Evolutionary conservation across 2,797 vertebrate species (phyloP).

Genomic region (Leptoclinus maculatus): DNA sequence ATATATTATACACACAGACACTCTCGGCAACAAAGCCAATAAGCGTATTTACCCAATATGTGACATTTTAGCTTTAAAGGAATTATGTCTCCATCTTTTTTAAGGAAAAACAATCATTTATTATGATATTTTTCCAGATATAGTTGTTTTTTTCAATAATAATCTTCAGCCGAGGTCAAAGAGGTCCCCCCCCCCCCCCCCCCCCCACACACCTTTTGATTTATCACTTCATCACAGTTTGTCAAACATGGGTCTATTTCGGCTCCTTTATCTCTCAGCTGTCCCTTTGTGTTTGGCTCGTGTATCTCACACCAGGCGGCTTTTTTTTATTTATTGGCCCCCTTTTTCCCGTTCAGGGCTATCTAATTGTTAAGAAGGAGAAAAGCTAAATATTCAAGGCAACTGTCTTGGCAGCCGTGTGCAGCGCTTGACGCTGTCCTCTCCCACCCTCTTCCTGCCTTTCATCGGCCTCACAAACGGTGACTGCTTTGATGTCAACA

Average conservation of each 20-base stretch:
- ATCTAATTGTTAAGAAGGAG: constrained; percentile 63
- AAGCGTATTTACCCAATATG: not conserved
- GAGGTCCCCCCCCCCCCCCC: not conserved
- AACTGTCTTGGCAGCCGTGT: constrained; percentile 65
- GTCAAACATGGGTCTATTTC: constrained; percentile 32
- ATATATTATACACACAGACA: not conserved
- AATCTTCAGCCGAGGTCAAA: not conserved
- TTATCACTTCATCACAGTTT: constrained; percentile 2
- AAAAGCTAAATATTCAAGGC: constrained; percentile 70
- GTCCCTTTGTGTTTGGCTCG: constrained; percentile 44
- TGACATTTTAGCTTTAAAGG: not conserved
- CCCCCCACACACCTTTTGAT: not conserved
- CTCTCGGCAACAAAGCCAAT: not conserved
- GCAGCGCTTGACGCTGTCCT: constrained; percentile 53
- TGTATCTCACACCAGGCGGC: constrained; percentile 47
- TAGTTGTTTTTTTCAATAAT: not conserved
- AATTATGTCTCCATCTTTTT: not conserved
- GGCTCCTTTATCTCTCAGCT: constrained; percentile 42
- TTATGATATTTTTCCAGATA: not conserved
- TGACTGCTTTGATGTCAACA: constrained; percentile 78
- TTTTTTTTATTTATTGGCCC: constrained; percentile 48
- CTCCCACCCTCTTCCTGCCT: constrained; percentile 83
- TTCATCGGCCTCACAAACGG: constrained; percentile 66
- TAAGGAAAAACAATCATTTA: not conserved
- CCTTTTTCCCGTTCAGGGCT: constrained; percentile 63